Conservation (phyloP, 2,113 vertebrate genomes). For the Datnioides undecimradiatus region DNA sequence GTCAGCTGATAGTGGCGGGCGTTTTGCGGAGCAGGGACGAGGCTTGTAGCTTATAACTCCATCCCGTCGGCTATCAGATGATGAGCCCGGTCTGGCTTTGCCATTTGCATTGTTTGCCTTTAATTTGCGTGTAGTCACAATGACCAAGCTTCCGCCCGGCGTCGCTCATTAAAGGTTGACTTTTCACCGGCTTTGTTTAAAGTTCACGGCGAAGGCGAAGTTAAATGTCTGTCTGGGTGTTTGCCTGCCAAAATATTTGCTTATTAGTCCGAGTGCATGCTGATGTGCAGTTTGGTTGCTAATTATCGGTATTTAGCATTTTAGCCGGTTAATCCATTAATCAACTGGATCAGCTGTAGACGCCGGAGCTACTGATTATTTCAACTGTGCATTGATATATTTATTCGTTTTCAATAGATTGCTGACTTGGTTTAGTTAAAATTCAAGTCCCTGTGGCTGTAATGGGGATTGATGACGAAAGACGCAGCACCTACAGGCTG, state of each 20-base stretch:
- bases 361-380: background rate
- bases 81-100: background rate
- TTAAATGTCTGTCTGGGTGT: background rate
- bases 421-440: too few species aligned
- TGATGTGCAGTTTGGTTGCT: background rate
- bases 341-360: background rate
- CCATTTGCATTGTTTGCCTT: slow-evolving; percentile 26
- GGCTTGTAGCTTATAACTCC: slow-evolving; percentile 29
- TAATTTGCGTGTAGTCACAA: slow-evolving; percentile 3
- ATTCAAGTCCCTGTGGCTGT: too few species aligned
- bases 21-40: slow-evolving; percentile 19
- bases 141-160: background rate
- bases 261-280: background rate
- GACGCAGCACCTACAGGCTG: background rate
- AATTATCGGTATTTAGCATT: background rate
- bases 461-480: background rate
- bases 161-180: slow-evolving; percentile 20
- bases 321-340: background rate
- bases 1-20: slow-evolving; percentile 48
- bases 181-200: background rate
- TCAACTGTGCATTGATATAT: background rate
- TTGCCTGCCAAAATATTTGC: background rate
- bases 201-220: too few species aligned
- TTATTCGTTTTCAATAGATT: background rate
- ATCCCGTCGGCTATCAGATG: slow-evolving; percentile 37